Percentiles rank a stretch among this genome's conserved stretches.
Evolutionary conservation across 2,797 vertebrate species (phyloP).

Genomic region (Leuciscus waleckii): DNA sequence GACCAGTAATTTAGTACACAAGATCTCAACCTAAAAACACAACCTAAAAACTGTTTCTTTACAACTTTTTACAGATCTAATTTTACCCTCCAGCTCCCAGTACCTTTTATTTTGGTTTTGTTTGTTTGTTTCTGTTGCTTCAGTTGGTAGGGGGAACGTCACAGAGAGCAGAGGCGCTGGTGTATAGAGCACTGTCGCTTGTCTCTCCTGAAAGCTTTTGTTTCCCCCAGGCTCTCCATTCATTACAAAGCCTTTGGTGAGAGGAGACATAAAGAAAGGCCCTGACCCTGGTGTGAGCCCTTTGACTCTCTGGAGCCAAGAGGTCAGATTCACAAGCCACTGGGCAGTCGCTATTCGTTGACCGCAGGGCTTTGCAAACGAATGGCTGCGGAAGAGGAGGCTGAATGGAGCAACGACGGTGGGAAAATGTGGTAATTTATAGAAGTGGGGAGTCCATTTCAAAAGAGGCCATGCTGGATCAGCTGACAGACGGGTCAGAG

Average conservation of each 20-base stretch:
- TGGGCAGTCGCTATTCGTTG: constrained; percentile 84
- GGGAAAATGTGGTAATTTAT: constrained; percentile 94
- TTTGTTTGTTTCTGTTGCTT: constrained; percentile 41
- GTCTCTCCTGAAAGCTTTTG: constrained; percentile 89
- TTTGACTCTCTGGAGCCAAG: constrained; percentile 92
- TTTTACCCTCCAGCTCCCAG: constrained; percentile 65
- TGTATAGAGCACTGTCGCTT: constrained; percentile 94
- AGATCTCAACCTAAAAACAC: constrained; percentile 45
- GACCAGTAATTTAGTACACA: background rate
- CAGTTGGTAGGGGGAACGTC: constrained; percentile 65
- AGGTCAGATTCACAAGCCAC: constrained; percentile 89
- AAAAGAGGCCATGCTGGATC: constrained; percentile 91
- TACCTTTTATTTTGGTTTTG: constrained; percentile 76
- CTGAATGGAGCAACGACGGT: constrained; percentile 86
- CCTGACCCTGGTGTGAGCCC: constrained; percentile 89
- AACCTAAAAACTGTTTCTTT: too few species aligned
- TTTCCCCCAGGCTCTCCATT: constrained; percentile 90
- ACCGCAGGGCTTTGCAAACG: constrained; percentile 80
- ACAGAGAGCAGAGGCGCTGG: constrained; percentile 87
- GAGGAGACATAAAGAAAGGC: constrained; percentile 88
- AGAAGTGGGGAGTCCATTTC: constrained; percentile 94
- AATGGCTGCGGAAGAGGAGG: constrained; percentile 78
- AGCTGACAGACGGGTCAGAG: constrained; percentile 94
- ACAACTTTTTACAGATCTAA: constrained; percentile 65
- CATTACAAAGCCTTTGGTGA: constrained; percentile 97